phyloP scores from a whole-genome alignment of 30 jellyfish, hydroid and myxozoan genomes.

The Aurelia sp. region DNA sequence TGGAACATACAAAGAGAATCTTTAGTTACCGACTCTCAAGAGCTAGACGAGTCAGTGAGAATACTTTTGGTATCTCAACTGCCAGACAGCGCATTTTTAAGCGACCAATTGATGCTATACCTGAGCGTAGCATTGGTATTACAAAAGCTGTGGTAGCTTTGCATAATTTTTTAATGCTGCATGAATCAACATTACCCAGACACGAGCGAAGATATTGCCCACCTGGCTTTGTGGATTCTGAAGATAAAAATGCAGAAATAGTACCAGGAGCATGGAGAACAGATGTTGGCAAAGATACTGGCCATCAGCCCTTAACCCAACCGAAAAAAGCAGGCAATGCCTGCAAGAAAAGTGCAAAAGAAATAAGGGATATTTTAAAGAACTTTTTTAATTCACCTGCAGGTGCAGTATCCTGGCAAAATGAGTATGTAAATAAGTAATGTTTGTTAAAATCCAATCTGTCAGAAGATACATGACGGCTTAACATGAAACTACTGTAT shows the following conservation, averaged over 20 bases:
- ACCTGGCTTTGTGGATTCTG: constrained; percentile 39
- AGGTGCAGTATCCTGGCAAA: constrained; percentile 33
- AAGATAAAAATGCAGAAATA: constrained; percentile 1
- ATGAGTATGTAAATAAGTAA: constrained; percentile 6
- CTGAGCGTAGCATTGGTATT: background rate
- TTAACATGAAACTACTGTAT: too few relatives aligned
- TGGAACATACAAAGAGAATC: constrained; percentile 4
- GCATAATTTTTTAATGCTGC: constrained; percentile 31
- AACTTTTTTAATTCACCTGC: constrained; percentile 6
- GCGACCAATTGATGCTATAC: background rate
- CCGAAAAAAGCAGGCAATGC: constrained; percentile 37
- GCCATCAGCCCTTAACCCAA: constrained; percentile 1
- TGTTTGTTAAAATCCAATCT: too few relatives aligned
- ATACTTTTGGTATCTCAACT: constrained; percentile 43
- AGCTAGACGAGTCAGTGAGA: constrained; percentile 23
- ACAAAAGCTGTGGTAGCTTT: constrained; percentile 15
- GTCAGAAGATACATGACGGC: too few relatives aligned
- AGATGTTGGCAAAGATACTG: constrained; percentile 24
- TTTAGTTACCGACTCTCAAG: constrained; percentile 30
- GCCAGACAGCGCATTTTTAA: constrained; percentile 41
- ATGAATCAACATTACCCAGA: constrained; percentile 39
- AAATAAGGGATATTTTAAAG: background rate
- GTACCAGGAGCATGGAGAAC: constrained; percentile 27
- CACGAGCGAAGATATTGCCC: constrained; percentile 64
- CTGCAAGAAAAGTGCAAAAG: constrained; percentile 6